phyloP scores from a whole-genome alignment of 30 jellyfish, hydroid and myxozoan species.

The Cassiopea xamachana region DNA sequence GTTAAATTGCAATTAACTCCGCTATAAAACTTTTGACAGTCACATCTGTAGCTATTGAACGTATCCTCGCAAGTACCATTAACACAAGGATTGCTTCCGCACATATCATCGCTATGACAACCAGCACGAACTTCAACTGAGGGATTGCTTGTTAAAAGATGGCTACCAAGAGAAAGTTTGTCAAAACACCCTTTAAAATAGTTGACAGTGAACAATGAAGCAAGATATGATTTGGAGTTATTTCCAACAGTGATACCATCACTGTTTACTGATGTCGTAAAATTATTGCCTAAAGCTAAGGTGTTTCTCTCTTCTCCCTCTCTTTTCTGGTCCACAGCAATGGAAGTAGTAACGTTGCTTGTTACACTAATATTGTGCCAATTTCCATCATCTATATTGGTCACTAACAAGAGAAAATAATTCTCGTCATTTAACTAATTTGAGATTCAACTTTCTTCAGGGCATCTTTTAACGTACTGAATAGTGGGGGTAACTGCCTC shows the following conservation, averaged over 20 bases:
- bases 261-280: conserved; percentile 7
- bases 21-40: conserved; percentile 66
- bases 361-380: conserved; percentile 10
- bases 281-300: neutral
- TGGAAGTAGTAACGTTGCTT: neutral
- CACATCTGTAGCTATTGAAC: conserved; percentile 64
- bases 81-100: conserved; percentile 51
- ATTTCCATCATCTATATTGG: conserved; percentile 8
- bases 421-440: neutral
- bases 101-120: conserved; percentile 67
- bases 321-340: neutral
- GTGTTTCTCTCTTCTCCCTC: conserved; percentile 4
- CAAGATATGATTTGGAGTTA: conserved; percentile 1
- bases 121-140: conserved; percentile 34
- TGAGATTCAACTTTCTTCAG: neutral
- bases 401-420: conserved; percentile 14
- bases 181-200: conserved; percentile 69
- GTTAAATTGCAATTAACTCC: conserved; percentile 62
- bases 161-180: conserved; percentile 37
- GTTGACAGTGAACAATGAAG: conserved; percentile 5
- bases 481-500: no score
- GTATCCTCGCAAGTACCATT: conserved; percentile 67
- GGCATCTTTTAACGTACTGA: no score
- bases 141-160: conserved; percentile 14
- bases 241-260: conserved; percentile 51